Evolutionary conservation across 2,888 invertebrate genomes (phyloP).

Genomic region (Automeris io): DNA sequence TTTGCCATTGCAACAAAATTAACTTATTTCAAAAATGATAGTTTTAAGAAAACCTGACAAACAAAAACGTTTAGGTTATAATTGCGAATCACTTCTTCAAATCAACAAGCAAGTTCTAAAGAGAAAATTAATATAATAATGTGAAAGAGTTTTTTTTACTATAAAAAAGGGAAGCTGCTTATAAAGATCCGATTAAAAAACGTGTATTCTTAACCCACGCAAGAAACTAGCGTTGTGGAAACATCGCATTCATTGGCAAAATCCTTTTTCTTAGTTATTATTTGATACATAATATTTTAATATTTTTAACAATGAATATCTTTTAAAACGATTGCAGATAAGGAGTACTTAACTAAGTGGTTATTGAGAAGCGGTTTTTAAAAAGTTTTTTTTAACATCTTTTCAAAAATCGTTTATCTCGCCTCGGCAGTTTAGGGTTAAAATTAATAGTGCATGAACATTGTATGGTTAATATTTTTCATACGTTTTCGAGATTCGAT

Average conservation of each 20-base stretch:
- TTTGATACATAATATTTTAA: neutral
- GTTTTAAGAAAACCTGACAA: no score
- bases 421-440: slow-evolving; percentile 23
- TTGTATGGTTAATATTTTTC: slow-evolving; percentile 39
- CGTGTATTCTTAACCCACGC: slow-evolving; percentile 43
- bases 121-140: neutral
- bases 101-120: no score
- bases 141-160: slow-evolving; percentile 11
- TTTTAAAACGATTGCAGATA: slow-evolving; percentile 9
- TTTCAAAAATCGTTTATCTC: no score
- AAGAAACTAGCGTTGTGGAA: slow-evolving; percentile 44
- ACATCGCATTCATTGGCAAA: slow-evolving; percentile 21
- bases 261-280: slow-evolving; percentile 24
- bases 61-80: no score
- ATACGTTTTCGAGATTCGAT: slow-evolving; percentile 25
- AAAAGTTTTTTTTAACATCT: slow-evolving; percentile 4
- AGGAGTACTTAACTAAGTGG: neutral
- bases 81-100: neutral
- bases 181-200: slow-evolving; percentile 47
- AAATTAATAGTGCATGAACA: slow-evolving; percentile 43
- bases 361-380: slow-evolving; percentile 6
- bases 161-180: slow-evolving; percentile 19
- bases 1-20: no score
- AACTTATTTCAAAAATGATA: no score
- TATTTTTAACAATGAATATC: slow-evolving; percentile 12